A percentile compares a stretch with the other conserved stretches of the same genome.
phyloP scores from a whole-genome alignment of 2,888 invertebrate species.

The Erpobdella octoculata region DNA sequence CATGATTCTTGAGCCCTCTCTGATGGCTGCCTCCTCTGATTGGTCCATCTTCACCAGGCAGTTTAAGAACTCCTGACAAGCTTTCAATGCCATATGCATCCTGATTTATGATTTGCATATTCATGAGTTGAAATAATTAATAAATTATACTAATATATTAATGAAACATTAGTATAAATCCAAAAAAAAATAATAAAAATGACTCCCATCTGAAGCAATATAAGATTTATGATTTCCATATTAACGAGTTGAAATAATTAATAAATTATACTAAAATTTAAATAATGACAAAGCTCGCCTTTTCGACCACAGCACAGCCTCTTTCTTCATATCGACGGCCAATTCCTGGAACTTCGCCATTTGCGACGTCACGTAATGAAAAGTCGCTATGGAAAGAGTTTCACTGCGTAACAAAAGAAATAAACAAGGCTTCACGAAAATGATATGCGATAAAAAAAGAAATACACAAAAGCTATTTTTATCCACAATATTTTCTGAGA shows the following conservation, averaged over 20 bases:
- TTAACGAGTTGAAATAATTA: neutral
- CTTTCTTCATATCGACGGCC: conserved; percentile 77
- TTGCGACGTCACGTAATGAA: conserved; percentile 88
- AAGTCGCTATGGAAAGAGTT: conserved; percentile 79
- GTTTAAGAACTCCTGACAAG: conserved; percentile 73
- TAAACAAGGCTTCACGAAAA: too few species aligned
- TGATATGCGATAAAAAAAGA: conserved; percentile 3
- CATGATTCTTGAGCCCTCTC: conserved; percentile 60
- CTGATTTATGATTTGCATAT: conserved; percentile 38
- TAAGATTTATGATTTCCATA: neutral
- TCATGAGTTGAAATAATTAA: neutral
- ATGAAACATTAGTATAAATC: neutral
- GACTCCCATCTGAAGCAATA: neutral
- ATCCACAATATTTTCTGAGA: conserved; percentile 12
- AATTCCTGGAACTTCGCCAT: conserved; percentile 74
- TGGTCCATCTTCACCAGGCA: conserved; percentile 76
- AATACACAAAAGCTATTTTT: too few species aligned
- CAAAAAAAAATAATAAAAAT: neutral
- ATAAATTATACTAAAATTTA: neutral
- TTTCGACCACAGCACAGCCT: conserved; percentile 71
- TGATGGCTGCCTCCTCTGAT: conserved; percentile 48
- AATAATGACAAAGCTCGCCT: conserved; percentile 51
- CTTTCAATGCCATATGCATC: conserved; percentile 72
- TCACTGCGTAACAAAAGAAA: conserved; percentile 64
- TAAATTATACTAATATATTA: neutral